Base-by-base conservation (phyloP, 2,888 invertebrate genomes). In the Pterostichus niger region DNA sequence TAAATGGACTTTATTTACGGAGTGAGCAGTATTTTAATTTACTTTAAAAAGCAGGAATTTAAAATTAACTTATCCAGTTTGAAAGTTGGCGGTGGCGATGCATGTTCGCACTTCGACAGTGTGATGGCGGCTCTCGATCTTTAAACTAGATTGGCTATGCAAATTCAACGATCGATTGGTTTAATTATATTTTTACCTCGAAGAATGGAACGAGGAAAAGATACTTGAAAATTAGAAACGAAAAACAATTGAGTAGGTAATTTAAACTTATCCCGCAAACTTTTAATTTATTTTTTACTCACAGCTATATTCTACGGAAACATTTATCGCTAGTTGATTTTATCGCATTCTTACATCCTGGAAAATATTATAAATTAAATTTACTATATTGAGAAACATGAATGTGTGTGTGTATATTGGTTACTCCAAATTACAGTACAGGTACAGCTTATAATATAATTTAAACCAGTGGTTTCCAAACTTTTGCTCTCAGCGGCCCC, bases 21-120 rank as follows among this genome's bases (percentile, higher is more conserved):
- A 75, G 75, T 64, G 64, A 31, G 35, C 35, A 64, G 64, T 75
- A 75, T 75, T 75, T 75, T 75, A 75, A 75, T 75, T 75, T 75
- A 52, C 52, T 75, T 75, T 49, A 75, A 75, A 75, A 75, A 75
- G 75, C 49, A 31, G 52, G 54, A 75, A 75, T 75, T 75, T 49
- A 52, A 75, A 75, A 75, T 75, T 9, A 75, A 75, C 52, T 75
- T 75, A 75, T 75, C 75, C 75, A 75, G 52, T 49, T 75, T 13
- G 75, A 31, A 64, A 64, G 64, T 64, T 64, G 6, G 24, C 54
- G n/a, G 54, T 54, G 54, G 54, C 54, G 15, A 5, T 64, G 35
- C 35, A 33, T 40, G 35, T 75, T 52, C 49, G 52, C 52, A 75
- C 75, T 35, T 61, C 17, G 40, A 40, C 40, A 24, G 40, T 40